Conservation (phyloP, 2,888 invertebrate genomes). For the Abscondita cerata region DNA sequence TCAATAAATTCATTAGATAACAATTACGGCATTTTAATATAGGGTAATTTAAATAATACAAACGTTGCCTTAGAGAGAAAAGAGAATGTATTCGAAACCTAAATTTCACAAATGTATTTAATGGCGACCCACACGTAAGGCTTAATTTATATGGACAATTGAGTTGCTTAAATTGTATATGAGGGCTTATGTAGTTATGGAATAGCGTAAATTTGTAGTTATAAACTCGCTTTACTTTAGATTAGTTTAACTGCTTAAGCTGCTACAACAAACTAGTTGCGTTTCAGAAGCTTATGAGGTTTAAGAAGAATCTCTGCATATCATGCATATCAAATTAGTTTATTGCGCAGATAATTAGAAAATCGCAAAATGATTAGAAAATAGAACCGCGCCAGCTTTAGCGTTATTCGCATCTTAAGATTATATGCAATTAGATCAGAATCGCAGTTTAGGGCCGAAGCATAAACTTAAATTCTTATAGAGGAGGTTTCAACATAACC, state of each 20-base stretch:
- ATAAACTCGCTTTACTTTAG: conserved; percentile 47
- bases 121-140: conserved; percentile 32
- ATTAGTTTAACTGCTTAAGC: conserved; percentile 51
- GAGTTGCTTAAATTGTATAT: conserved; percentile 52
- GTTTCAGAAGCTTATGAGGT: conserved; percentile 25
- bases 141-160: conserved; percentile 53
- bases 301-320: conserved; percentile 25
- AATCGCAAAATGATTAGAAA: conserved; percentile 4
- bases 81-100: conserved; percentile 22
- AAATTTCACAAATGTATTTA: conserved; percentile 32
- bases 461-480: too few relatives aligned
- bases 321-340: conserved; percentile 23
- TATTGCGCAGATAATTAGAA: conserved; percentile 31
- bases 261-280: conserved; percentile 34
- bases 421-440: too few relatives aligned
- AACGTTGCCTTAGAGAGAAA: conserved; percentile 4
- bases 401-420: too few relatives aligned
- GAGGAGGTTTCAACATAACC: too few relatives aligned
- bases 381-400: background rate
- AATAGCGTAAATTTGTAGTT: conserved; percentile 49
- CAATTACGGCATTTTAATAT: background rate
- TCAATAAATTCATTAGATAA: background rate
- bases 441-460: too few relatives aligned
- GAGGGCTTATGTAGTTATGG: conserved; percentile 50
- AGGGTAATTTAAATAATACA: conserved; percentile 2